Conservation (phyloP, 2,797 vertebrate species). For the Hipposideros larvatus region DNA sequence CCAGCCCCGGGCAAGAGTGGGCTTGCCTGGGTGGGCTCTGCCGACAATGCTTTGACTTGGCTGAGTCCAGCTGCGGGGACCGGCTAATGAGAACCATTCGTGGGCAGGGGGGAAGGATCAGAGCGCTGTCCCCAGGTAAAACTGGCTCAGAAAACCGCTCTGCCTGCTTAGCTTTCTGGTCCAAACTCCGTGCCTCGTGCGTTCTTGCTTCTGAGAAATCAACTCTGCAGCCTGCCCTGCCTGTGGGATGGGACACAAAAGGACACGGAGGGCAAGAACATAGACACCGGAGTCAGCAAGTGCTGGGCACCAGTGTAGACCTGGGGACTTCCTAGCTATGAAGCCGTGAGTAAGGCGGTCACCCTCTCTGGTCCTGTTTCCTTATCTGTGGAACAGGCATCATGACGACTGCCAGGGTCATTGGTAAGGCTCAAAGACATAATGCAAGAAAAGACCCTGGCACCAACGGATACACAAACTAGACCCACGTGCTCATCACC, state of each 20-base stretch:
- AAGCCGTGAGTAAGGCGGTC: rapidly evolving
- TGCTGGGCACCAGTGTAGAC: neutral
- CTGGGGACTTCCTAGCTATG: rapidly evolving
- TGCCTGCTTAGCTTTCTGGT: rapidly evolving
- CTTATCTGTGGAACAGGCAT: neutral
- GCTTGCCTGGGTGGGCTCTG: neutral
- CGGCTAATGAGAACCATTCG: neutral
- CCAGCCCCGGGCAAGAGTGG: neutral
- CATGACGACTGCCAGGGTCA: too few species aligned
- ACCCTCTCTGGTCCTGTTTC: neutral
- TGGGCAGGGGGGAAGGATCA: neutral
- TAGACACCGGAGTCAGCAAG: rapidly evolving
- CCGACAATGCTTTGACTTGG: rapidly evolving
- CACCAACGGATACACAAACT: rapidly evolving
- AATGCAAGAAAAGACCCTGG: neutral
- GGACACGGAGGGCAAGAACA: neutral
- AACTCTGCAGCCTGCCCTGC: neutral
- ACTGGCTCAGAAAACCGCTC: rapidly evolving
- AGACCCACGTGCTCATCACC: rapidly evolving
- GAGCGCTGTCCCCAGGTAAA: neutral
- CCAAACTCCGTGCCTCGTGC: rapidly evolving
- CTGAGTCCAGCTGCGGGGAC: neutral
- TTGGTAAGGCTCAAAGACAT: neutral
- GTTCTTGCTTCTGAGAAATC: rapidly evolving
- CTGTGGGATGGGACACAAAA: rapidly evolving